Base-by-base conservation (phyloP, 2,888 invertebrate species). In the Iphiclides podalirius region DNA sequence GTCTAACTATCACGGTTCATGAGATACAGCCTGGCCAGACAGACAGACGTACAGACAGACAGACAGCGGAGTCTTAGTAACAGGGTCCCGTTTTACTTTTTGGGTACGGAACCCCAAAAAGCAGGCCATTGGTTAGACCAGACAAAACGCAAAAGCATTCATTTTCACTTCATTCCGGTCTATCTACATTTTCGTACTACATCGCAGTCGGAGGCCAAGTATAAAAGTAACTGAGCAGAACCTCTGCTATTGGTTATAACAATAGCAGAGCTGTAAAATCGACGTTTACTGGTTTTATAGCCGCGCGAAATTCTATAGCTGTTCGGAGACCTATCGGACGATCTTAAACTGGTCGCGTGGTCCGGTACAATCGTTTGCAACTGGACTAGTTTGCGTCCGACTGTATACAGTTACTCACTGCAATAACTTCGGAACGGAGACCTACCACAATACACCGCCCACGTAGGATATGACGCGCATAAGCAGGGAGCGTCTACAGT, bases 261-360 rank as follows among this genome's bases (percentile, higher is more conserved):
- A 15, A 44, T 38, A 40, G 26, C 44, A 36, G 9, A 34, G 52
- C 43, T 34, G 35, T 44, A 38, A 37, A 51, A 42, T 15, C 28
- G 37, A 44, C 36, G 31, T 39, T 31, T 45, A 45, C 44, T 17
- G 35, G 35, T 45, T 39, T 49, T 45, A 17, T 40, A 39, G 38
- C 44, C 14, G 4, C 26, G 13, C 13, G 34, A 35, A 28, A 28
- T 45, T 16, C 26, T 39, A 44, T 50, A 42, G 49, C 8, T 28
- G 49, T 66, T 67, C 60, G 60, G 54, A 40, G 52, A 42, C 57
- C 54, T 73, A 75, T 75, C 69, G 41, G 59, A 44, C 54, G 60
- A 72, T 73, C 72, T 70, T 58, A 58, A 63, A 63, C 67, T 63
- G 66, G 67, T 66, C 66, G 64, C 66, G 64, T 67, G 70, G 75